phyloP scores from a whole-genome alignment of 2,888 invertebrate species.

The Chrysodeixis includens region DNA sequence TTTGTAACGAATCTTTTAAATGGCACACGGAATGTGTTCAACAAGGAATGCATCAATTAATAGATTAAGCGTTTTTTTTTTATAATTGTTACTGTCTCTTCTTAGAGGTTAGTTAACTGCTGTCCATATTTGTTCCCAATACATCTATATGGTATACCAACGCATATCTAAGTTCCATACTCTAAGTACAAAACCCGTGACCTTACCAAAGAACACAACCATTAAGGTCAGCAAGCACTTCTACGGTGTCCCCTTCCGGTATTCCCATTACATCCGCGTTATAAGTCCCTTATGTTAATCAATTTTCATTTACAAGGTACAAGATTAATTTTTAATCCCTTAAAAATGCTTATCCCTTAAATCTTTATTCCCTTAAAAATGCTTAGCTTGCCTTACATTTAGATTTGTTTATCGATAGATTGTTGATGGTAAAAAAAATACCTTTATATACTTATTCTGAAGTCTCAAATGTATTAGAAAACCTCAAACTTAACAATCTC shows the following conservation, averaged over 20 bases:
- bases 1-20: too few relatives aligned
- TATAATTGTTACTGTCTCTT: not conserved
- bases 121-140: not conserved
- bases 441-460: too few relatives aligned
- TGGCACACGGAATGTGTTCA: too few relatives aligned
- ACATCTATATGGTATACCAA: not conserved
- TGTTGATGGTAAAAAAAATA: too few relatives aligned
- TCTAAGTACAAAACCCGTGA: not conserved
- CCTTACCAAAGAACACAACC: not conserved
- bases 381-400: too few relatives aligned
- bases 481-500: too few relatives aligned
- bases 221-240: conserved; percentile 1
- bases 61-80: too few relatives aligned
- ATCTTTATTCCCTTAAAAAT: too few relatives aligned
- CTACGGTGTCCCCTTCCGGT: conserved; percentile 3
- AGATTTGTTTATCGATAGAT: too few relatives aligned
- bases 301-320: not conserved
- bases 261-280: conserved; percentile 1
- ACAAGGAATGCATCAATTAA: too few relatives aligned
- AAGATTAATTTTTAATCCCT: conserved; percentile 1
- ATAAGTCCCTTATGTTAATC: not conserved
- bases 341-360: too few relatives aligned
- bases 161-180: not conserved
- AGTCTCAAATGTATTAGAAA: too few relatives aligned
- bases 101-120: not conserved